Base-by-base conservation (phyloP, 2,888 invertebrate genomes). In the Meghimatium bilineatum region DNA sequence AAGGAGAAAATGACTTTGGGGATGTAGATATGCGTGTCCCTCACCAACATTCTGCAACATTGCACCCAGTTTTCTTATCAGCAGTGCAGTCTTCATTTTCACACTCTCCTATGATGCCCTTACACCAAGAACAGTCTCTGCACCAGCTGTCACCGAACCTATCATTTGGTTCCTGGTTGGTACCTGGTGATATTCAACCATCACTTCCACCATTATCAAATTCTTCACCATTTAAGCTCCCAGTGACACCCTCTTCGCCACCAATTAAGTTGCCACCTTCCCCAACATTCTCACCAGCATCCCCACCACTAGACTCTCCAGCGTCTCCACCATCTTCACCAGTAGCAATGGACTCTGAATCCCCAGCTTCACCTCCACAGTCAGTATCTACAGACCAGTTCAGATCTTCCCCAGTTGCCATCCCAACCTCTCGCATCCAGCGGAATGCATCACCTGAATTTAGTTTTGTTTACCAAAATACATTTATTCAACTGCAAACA, bases 21-120 rank as follows among this genome's bases (percentile, higher is more conserved):
- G 84, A 84, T 76, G 80, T 84, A 20, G 84, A 84, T 34, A 84
- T 84, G 84, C 74, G 84, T n/a, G 52, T 76, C 36, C 71, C 84
- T 5, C 29, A 60, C 66, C 67, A 63, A 17, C 66, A 52, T 52
- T 56, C 69, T 38, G 26, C 12, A 5, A 63, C 34, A 0, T 29
- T 84, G 32, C 74, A 84, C 14, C 84, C 84, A 38, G 66, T 75
- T 29, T 84, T 84, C 26, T 56, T 80, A n/a, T 72, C 84, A 66
- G 75, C 84, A 32, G 26, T 1, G 10, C 71, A 78, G 29, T 60
- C 67, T 32, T 44, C 71, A 49, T 23, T 38, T 29, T 29, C 63
- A 44, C 38, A 34, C 10, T 56, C 71, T 1, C 26, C 69, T 26
- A 26, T 49, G 63, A 75, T 74, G 17, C 23, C 67, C 17, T 63